A percentile compares a stretch with the other conserved stretches of the same genome.
Conservation (phyloP, 2,113 vertebrate genomes). For the Eira barbara region DNA sequence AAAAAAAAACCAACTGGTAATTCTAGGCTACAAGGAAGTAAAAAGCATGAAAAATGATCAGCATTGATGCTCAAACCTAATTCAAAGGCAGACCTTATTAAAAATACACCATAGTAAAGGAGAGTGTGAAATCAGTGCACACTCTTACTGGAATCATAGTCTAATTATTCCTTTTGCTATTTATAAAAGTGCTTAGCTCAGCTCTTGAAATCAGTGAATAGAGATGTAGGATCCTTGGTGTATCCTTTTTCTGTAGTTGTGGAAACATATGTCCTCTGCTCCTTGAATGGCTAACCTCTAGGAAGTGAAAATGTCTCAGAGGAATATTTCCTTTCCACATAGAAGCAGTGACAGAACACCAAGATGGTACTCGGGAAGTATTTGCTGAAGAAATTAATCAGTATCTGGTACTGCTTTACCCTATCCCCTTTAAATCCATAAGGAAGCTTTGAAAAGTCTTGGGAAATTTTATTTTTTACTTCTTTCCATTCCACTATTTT, state of each 20-base stretch:
- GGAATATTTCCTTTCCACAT: not conserved
- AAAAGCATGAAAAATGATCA: conserved; percentile 63
- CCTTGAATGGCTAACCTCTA: not conserved
- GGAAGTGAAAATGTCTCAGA: not conserved
- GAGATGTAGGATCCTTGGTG: not conserved
- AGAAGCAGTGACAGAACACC: not conserved
- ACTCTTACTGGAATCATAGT: not conserved
- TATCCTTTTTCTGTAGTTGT: not conserved
- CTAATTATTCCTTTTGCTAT: not conserved
- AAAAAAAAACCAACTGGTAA: conserved; percentile 25
- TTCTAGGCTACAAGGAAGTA: conserved; percentile 42
- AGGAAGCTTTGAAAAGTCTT: not conserved
- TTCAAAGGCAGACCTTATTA: not conserved
- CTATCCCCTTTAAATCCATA: not conserved
- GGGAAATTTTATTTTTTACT: not conserved
- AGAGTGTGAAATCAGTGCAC: not conserved
- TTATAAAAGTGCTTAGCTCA: not conserved
- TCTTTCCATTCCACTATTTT: not conserved
- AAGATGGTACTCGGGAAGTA: not conserved
- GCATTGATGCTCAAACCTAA: conserved; percentile 51
- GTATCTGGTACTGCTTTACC: not conserved
- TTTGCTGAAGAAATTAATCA: not conserved
- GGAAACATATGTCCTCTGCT: not conserved
- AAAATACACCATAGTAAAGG: not conserved
- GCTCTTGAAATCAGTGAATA: not conserved